Base-by-base conservation (phyloP, 2,797 vertebrate genomes). In the Scolopax rusticola region DNA sequence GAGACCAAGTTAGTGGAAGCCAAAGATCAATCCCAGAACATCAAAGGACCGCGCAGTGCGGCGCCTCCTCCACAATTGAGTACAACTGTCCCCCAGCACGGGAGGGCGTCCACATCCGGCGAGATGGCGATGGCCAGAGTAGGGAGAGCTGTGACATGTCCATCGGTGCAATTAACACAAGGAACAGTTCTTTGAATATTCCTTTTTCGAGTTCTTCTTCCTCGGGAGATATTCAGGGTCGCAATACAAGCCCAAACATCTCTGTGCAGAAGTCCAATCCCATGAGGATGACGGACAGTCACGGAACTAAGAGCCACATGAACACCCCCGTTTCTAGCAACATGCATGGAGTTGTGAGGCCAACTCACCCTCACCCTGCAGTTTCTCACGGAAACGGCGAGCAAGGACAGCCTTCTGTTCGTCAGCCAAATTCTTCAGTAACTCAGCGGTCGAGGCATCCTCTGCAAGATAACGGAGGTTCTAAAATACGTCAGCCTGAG, bases 401-500 rank as follows among this genome's bases (percentile, higher is more conserved):
- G 73, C 98, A 99, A 50, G 98, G 99, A 48, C 99, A 98, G 1
- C 98, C 98, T 36, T 97, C 98, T n/a, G 98, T 98, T 70, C 98
- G 99, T 77, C 98, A 98, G 1, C 98, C 98, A 21, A 98, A 98
- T 45, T 98, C 98, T 84, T 98, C 99, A 10, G 98, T 99, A 41
- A 98, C 98, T 80, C 99, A 99, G 93, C 98, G 99, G 65, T 99
- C 99, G 0, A 99, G 99, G 57, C 99, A 99, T 96, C 98, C 98
- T 47, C 93, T 98, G 69, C 98, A 99, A 93, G 99, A 99, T 28
- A 97, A 97, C 0, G 93, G 97, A 27, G 96, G 98, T 28, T 97
- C 98, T 95, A 99, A 99, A 97, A 98, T 99, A 80, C 98, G 99
- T 83, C 99, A 98, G 2, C 98, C 98, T 0, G 99, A 99, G 95